These are phyloP conservation scores for Papilio demoleus DNA, from an alignment of 2,888 invertebrate species.

Conservation along the genomic window DNA sequence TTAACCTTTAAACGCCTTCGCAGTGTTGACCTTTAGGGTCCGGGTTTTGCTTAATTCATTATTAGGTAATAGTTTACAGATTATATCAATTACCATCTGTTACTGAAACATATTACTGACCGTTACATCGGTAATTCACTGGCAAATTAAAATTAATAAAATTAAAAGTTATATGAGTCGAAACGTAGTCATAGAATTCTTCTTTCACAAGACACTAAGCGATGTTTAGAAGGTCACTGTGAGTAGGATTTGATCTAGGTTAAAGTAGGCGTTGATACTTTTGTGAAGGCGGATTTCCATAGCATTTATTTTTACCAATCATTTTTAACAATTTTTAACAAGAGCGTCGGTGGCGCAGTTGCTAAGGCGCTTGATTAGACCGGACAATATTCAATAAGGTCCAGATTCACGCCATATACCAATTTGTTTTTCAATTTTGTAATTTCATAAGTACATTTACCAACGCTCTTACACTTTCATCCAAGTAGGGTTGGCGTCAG, in stretches of 20 bases:
- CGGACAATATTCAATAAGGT: too few species aligned
- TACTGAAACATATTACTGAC: neutral
- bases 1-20: constrained; percentile 2
- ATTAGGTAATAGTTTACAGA: constrained; percentile 13
- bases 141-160: neutral
- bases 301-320: neutral
- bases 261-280: constrained; percentile 13
- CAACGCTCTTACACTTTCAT: too few species aligned
- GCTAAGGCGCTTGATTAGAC: too few species aligned
- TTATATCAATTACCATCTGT: neutral
- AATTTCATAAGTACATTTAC: too few species aligned
- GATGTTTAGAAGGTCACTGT: constrained; percentile 29
- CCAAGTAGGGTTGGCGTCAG: too few species aligned
- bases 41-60: neutral
- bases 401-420: too few species aligned
- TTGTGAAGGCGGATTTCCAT: neutral
- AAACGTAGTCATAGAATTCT: neutral
- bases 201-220: neutral
- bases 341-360: too few species aligned
- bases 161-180: too few species aligned
- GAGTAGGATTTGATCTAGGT: constrained; percentile 16
- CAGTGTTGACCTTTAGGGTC: constrained; percentile 12
- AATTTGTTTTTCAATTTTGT: too few species aligned
- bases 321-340: too few species aligned
- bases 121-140: too few species aligned